phyloP scores from a whole-genome alignment of 1,140 invertebrate genomes.

The Philaenus spumarius region DNA sequence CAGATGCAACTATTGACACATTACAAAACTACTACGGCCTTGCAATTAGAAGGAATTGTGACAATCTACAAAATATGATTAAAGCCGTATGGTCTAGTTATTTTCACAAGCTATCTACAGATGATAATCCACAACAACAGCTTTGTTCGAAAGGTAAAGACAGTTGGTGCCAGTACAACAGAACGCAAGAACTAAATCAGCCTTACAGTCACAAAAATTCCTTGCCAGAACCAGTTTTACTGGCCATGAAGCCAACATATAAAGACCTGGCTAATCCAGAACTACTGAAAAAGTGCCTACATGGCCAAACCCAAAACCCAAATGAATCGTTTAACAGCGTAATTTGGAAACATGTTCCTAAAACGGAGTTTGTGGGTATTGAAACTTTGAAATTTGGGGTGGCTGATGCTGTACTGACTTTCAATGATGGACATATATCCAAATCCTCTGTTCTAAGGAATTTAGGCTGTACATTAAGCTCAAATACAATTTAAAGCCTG shows the following conservation, averaged over 20 bases:
- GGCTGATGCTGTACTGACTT: constrained; percentile 5
- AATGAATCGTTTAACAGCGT: too few relatives aligned
- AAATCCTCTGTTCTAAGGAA: constrained; percentile 13
- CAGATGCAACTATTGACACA: constrained; percentile 29
- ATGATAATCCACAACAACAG: too few relatives aligned
- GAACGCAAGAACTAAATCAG: not conserved
- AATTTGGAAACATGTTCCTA: constrained; percentile 13
- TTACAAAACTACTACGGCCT: too few relatives aligned
- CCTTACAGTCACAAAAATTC: constrained; percentile 16
- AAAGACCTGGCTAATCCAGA: too few relatives aligned
- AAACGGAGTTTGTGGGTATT: constrained; percentile 14
- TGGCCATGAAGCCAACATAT: constrained; percentile 14
- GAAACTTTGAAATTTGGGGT: constrained; percentile 7
- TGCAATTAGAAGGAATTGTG: constrained; percentile 31
- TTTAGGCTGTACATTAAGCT: not conserved
- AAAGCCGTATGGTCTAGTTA: constrained; percentile 33
- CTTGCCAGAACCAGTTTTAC: too few relatives aligned
- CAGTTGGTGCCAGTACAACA: constrained; percentile 29
- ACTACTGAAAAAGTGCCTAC: constrained; percentile 23
- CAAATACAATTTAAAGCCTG: not conserved
- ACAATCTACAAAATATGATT: constrained; percentile 33
- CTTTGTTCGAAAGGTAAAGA: constrained; percentile 28
- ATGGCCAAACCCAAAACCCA: constrained; percentile 22
- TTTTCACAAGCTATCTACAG: constrained; percentile 33
- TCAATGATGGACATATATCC: constrained; percentile 3